Evolutionary conservation across 2,888 invertebrate genomes (phyloP), one percentile per base, ranked within the genome.

Genomic region (Melangyna quadrimaculata): DNA sequence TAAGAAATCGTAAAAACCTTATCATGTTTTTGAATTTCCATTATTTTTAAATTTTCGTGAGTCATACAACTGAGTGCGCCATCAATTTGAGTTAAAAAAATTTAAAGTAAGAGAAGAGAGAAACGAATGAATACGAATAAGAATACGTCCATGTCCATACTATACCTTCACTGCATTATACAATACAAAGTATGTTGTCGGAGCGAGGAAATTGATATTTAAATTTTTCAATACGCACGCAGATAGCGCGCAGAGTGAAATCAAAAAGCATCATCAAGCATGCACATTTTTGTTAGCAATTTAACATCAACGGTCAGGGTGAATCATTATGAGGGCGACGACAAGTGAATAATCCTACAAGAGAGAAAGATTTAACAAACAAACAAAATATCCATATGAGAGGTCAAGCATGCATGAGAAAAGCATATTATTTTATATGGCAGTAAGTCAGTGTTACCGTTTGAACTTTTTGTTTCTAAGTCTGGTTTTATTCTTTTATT

Each of bases 211-310:
- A 35, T 9, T 7, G 17, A 17, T 35, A 24, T 22, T 40, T 19
- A 12, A 45, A 29, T 43, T 53, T 43, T 53, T 32, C 7, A 17
- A 53, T 19, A 45, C 55, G 29, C 78, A 80, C 27, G 40, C 61
- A 57, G 45, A 29, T 40, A 65, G 74, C 24, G 74, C 24, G 17
- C 32, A 51, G 74, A 53, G 75, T n/a, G 40, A 40, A 55, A 71
- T 57, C 55, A 70, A 7, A 19, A 22, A 59, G 14, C 35, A 37
- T 9, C 12, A 51, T 10, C 45, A 45, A 19, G n/a, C 7, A 24
- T 55, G 63, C 48, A n/a, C n/a, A 73, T 72, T 48, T 32, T 67
- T 43, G 24, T 24, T 27, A 63, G 27, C 40, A 45, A 67, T 48
- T 67, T 45, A 63, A 29, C 29, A 29, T 40, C 8, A 48, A 35